phyloP scores from a whole-genome alignment of 35 echinoderm and acorn worm genomes.

The Heliocidaris erythrogramma region DNA sequence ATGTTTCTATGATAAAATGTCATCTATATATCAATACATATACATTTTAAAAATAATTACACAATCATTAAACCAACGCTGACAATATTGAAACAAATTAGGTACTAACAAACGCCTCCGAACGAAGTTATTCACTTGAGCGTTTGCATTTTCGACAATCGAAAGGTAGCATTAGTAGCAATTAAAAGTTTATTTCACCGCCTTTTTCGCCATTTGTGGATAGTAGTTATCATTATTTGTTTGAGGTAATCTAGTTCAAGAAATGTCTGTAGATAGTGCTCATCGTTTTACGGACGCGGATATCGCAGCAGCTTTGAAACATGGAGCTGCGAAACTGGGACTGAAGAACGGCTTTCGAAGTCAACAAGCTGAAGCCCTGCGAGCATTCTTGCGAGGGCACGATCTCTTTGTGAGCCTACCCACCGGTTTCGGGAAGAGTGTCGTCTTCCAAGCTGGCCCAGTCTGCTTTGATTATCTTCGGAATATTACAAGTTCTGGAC shows the following conservation, averaged over 20 bases:
- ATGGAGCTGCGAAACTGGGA: constrained; percentile 16
- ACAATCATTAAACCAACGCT: no score
- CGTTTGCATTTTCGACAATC: no score
- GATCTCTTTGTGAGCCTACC: not conserved
- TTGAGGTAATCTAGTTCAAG: no score
- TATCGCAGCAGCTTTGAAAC: not conserved
- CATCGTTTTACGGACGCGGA: not conserved
- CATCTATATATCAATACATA: no score
- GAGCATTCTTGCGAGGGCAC: constrained; percentile 17
- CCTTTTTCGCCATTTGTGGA: not conserved
- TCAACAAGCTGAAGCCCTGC: not conserved
- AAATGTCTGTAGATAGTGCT: not conserved
- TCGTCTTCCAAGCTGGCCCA: not conserved
- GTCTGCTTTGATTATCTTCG: constrained; percentile 9
- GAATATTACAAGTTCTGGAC: not conserved
- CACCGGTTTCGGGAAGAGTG: constrained; percentile 36
- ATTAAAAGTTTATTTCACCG: no score
- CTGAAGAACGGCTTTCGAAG: not conserved
- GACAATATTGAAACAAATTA: no score
- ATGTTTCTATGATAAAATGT: no score
- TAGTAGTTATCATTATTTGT: no score
- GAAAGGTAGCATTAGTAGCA: no score
- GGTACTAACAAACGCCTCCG: no score
- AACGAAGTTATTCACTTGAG: no score
- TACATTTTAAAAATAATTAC: no score